Percentiles rank a stretch among this genome's conserved stretches.
phyloP scores from a whole-genome alignment of 2,888 invertebrate species.

The Heterodera filipjevi region DNA sequence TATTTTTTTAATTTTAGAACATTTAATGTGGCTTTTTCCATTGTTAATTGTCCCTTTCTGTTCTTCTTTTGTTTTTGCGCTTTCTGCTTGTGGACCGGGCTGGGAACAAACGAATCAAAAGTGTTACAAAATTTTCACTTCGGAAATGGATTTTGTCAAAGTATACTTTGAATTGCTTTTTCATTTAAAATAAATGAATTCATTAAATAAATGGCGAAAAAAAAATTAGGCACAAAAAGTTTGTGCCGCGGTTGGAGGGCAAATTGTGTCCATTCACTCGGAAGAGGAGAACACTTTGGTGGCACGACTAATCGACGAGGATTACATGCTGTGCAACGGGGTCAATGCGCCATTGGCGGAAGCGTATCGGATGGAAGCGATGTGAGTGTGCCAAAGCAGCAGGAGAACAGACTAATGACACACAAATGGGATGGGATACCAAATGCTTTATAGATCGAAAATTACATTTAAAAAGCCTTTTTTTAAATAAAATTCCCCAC shows the following conservation, averaged over 20 bases:
- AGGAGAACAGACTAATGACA: no score
- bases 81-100: neutral
- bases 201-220: neutral
- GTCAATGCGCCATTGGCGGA: neutral
- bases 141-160: neutral
- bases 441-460: neutral
- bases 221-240: conserved; percentile 1
- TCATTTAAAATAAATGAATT: neutral
- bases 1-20: no score
- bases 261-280: conserved; percentile 13
- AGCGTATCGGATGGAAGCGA: neutral
- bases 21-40: no score
- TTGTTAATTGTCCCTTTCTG: no score
- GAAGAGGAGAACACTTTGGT: conserved; percentile 7
- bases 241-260: neutral
- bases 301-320: neutral
- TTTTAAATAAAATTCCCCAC: neutral
- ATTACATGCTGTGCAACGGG: conserved; percentile 3
- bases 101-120: neutral
- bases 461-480: neutral
- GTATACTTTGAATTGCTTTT: neutral
- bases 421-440: no score
- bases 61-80: neutral
- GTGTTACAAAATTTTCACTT: neutral
- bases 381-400: no score